Evolutionary conservation across 1,140 invertebrate species (phyloP).

Genomic region (Nasonia giraulti): DNA sequence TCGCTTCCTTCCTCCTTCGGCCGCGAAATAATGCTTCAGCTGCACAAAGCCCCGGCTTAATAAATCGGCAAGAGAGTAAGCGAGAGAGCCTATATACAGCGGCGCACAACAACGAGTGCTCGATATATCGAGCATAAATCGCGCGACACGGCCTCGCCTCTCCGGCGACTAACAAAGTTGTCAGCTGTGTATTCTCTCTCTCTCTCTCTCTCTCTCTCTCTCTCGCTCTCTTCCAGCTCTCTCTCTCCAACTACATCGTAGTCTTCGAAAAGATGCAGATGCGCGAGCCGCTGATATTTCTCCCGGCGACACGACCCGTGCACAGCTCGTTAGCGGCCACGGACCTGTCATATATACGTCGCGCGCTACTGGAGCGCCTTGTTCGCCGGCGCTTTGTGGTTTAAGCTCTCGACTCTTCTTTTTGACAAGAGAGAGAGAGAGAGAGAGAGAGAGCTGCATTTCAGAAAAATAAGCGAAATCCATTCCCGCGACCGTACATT

Average conservation of each 20-base stretch:
- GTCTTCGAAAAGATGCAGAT: not conserved
- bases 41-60: not conserved
- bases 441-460: too few species aligned
- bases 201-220: slow-evolving; percentile 16
- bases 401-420: too few species aligned
- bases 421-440: too few species aligned
- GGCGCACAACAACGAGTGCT: not conserved
- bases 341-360: slow-evolving; percentile 3
- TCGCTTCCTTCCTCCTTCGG: too few species aligned
- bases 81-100: not conserved
- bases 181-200: slow-evolving; percentile 17
- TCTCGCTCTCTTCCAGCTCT: not conserved
- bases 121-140: slow-evolving; percentile 1
- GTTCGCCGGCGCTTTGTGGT: not conserved
- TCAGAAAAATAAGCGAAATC: too few species aligned
- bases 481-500: too few species aligned
- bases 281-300: slow-evolving; percentile 6
- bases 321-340: slow-evolving; percentile 19
- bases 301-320: slow-evolving; percentile 23
- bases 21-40: not conserved
- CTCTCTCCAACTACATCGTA: not conserved
- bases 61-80: not conserved
- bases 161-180: not conserved
- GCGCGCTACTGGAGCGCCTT: too few species aligned
- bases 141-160: slow-evolving; percentile 1